phyloP scores from a whole-genome alignment of 2,113 vertebrate genomes.

The Takifugu bimaculatus region DNA sequence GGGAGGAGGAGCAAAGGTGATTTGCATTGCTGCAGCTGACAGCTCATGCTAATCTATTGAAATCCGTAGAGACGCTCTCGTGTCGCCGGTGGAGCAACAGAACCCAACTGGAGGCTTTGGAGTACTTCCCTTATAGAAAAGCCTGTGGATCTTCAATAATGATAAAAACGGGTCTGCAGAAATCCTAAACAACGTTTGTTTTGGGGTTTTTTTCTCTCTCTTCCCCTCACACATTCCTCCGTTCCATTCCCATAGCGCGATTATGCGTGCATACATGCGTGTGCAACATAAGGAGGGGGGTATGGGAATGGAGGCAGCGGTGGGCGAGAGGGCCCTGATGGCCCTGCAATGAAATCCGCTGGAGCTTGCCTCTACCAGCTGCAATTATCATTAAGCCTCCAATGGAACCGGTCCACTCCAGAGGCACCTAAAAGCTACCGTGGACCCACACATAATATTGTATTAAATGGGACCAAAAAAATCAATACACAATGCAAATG shows the following conservation, averaged over 20 bases:
- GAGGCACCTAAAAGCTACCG: conserved; percentile 69
- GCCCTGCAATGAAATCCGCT: conserved; percentile 69
- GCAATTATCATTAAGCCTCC: conserved; percentile 78
- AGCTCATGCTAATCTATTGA: conserved; percentile 35
- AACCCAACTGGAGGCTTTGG: conserved; percentile 30
- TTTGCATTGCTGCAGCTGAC: conserved; percentile 58
- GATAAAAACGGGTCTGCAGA: conserved; percentile 31
- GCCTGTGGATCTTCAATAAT: conserved; percentile 12
- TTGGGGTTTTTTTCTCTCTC: conserved; percentile 11
- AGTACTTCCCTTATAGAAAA: conserved; percentile 20
- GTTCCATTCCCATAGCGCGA: conserved; percentile 10
- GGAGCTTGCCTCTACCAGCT: conserved; percentile 71
- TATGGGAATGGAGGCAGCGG: conserved; percentile 63
- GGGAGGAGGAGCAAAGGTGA: conserved; percentile 58
- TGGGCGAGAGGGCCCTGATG: conserved; percentile 66
- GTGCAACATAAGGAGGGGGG: conserved; percentile 50
- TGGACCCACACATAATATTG: conserved; percentile 78
- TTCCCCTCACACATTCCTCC: conserved; percentile 37
- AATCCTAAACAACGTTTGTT: conserved; percentile 34
- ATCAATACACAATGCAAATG: conserved; percentile 82
- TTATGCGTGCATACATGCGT: conserved; percentile 16
- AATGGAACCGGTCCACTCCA: conserved; percentile 73
- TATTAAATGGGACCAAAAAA: conserved; percentile 79
- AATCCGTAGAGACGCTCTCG: conserved; percentile 14
- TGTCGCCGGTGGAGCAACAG: conserved; percentile 27